phyloP scores from a whole-genome alignment of 2,888 invertebrate genomes.

The Noctua fimbriata region DNA sequence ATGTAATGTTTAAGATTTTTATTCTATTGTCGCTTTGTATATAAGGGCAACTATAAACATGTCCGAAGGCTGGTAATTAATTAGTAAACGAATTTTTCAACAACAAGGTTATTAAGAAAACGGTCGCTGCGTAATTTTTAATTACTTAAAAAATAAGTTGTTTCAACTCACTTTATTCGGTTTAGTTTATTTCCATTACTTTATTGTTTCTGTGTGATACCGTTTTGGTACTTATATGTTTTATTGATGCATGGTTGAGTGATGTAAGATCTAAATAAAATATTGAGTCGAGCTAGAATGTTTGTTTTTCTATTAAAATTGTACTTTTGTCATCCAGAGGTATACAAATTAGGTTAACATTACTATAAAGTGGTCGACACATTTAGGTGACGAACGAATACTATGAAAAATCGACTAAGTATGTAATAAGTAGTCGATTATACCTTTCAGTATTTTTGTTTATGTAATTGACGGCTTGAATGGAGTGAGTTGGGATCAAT shows the following conservation, averaged over 20 bases:
- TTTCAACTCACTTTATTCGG: slow-evolving; percentile 63
- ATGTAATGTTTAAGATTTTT: slow-evolving; percentile 38
- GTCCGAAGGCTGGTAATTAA: slow-evolving; percentile 66
- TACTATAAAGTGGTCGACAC: slow-evolving; percentile 11
- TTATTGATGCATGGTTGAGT: slow-evolving; percentile 40
- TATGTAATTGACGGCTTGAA: slow-evolving; percentile 48
- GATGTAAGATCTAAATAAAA: slow-evolving; percentile 43
- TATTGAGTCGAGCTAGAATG: slow-evolving; percentile 46
- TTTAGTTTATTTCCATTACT: slow-evolving; percentile 54
- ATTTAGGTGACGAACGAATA: slow-evolving; percentile 31
- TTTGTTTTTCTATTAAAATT: slow-evolving; percentile 41
- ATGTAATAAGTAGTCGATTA: slow-evolving; percentile 19
- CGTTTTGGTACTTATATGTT: slow-evolving; percentile 39
- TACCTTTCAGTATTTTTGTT: slow-evolving; percentile 67
- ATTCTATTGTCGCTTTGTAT: slow-evolving; percentile 57
- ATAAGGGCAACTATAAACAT: slow-evolving; percentile 61
- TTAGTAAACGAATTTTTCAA: slow-evolving; percentile 65
- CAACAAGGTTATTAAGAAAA: slow-evolving; percentile 52
- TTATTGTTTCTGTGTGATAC: slow-evolving; percentile 44
- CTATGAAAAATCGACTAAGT: slow-evolving; percentile 28
- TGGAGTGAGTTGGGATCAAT: slow-evolving; percentile 67
- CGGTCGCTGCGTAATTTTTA: slow-evolving; percentile 63
- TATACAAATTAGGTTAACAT: slow-evolving; percentile 12
- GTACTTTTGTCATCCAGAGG: slow-evolving; percentile 36
- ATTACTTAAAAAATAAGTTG: slow-evolving; percentile 49